Evolutionary conservation across 2,113 vertebrate species (phyloP).

Genomic region (Albula goreensis): DNA sequence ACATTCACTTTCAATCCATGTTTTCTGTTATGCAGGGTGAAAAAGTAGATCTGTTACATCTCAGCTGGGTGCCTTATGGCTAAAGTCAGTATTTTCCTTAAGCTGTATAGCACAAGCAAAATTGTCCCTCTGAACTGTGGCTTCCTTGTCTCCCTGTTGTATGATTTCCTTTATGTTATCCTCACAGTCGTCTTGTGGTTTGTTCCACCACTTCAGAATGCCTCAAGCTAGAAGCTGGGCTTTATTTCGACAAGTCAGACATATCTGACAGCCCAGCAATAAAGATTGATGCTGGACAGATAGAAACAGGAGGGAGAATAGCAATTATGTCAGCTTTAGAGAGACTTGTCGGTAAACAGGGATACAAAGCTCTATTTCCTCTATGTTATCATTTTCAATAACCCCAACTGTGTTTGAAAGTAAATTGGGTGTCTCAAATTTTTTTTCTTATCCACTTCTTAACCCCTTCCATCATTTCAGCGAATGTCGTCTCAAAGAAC

Average conservation of each 20-base stretch:
- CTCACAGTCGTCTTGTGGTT: conserved; percentile 56
- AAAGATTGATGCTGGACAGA: conserved; percentile 75
- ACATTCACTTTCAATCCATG: not conserved
- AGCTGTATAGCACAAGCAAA: not conserved
- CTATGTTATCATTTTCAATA: conserved; percentile 72
- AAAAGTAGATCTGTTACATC: not conserved
- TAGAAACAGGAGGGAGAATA: conserved; percentile 74
- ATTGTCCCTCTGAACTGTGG: conserved; percentile 23
- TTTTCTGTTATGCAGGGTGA: not conserved
- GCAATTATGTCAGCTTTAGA: conserved; percentile 74
- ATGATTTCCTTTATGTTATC: conserved; percentile 54
- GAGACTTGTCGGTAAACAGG: conserved; percentile 68
- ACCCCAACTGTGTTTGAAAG: conserved; percentile 70
- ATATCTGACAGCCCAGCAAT: conserved; percentile 71
- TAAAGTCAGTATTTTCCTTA: not conserved
- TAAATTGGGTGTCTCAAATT: conserved; percentile 63
- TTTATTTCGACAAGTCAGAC: conserved; percentile 55
- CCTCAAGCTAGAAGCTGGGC: conserved; percentile 52
- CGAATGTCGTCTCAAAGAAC: too few species aligned
- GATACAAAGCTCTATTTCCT: conserved; percentile 56
- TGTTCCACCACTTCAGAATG: conserved; percentile 54
- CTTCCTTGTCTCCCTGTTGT: conserved; percentile 52
- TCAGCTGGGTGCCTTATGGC: not conserved
- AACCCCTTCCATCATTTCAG: not conserved
- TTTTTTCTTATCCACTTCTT: conserved; percentile 4